Evolutionary conservation across 2,797 vertebrate genomes (phyloP).

Genomic region (Melanogrammus aeglefinus): DNA sequence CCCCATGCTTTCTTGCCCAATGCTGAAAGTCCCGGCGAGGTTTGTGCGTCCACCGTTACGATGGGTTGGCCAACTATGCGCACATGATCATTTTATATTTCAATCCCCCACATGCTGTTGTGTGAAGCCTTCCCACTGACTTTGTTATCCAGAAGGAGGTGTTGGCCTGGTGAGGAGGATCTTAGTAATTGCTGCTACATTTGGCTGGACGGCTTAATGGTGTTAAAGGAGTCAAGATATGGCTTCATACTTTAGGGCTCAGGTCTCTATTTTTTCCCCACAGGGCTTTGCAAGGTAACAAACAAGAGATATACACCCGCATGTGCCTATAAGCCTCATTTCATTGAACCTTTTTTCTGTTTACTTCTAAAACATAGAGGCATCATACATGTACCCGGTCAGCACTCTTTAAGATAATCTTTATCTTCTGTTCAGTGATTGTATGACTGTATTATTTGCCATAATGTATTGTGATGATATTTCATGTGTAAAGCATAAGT

Average conservation of each 20-base stretch:
- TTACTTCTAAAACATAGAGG: constrained; percentile 22
- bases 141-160: constrained; percentile 24
- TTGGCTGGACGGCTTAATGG: constrained; percentile 61
- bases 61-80: neutral
- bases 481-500: constrained; percentile 38
- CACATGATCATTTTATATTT: neutral
- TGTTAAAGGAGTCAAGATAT: constrained; percentile 50
- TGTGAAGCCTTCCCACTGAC: constrained; percentile 1
- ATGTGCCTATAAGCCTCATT: constrained; percentile 65
- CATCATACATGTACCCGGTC: constrained; percentile 20
- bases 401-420: constrained; percentile 31
- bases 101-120: neutral
- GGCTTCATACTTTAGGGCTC: constrained; percentile 49
- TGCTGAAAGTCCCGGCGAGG: constrained; percentile 54
- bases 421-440: constrained; percentile 27
- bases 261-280: constrained; percentile 36
- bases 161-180: constrained; percentile 44
- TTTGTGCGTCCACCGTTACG: neutral
- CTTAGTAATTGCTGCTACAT: constrained; percentile 48
- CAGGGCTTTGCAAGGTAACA: constrained; percentile 56
- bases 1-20: constrained; percentile 52
- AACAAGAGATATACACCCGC: constrained; percentile 64
- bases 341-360: constrained; percentile 44
- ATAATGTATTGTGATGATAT: constrained; percentile 25
- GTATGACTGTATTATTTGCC: constrained; percentile 32